Conservation (phyloP, 1,140 invertebrate genomes). For the Drosophila albomicans region DNA sequence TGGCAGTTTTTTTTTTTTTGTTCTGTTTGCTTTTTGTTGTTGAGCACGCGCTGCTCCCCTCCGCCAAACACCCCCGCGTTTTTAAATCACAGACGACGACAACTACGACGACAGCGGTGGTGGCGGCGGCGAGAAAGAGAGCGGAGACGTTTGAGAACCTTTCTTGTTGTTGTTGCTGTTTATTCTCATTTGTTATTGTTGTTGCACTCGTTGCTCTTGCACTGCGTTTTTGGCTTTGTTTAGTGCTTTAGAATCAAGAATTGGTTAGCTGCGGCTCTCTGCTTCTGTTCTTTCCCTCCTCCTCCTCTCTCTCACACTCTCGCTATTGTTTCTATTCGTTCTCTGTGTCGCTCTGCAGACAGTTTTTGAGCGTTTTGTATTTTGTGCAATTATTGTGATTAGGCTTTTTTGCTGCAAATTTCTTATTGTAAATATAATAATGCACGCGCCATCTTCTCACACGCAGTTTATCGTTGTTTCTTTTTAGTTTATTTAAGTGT, state of each 20-base stretch:
- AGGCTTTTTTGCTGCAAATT: constrained; percentile 14
- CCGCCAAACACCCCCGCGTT: constrained; percentile 27
- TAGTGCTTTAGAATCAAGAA: constrained; percentile 21
- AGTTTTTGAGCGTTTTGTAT: constrained; percentile 30
- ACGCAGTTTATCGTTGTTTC: constrained; percentile 17
- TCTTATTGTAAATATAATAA: constrained; percentile 50
- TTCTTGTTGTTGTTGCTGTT: constrained; percentile 14
- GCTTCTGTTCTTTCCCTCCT: no score
- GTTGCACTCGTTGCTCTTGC: constrained; percentile 1
- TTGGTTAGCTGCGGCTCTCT: constrained; percentile 8
- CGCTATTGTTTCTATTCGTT: no score
- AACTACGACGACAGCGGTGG: background rate
- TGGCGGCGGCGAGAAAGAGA: constrained; percentile 6
- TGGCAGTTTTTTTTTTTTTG: constrained; percentile 20
- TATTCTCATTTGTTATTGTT: constrained; percentile 17
- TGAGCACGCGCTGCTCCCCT: constrained; percentile 37
- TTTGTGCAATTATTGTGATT: constrained; percentile 38
- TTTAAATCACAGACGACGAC: constrained; percentile 12
- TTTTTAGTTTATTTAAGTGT: background rate
- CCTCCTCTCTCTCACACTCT: no score
- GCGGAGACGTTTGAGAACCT: constrained; percentile 1
- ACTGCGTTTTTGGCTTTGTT: constrained; percentile 9
- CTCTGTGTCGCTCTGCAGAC: background rate
- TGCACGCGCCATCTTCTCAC: constrained; percentile 57
- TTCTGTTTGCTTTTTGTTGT: constrained; percentile 8